phyloP scores from a whole-genome alignment of 2,888 invertebrate genomes.

The Gymnoscelis rufifasciata region DNA sequence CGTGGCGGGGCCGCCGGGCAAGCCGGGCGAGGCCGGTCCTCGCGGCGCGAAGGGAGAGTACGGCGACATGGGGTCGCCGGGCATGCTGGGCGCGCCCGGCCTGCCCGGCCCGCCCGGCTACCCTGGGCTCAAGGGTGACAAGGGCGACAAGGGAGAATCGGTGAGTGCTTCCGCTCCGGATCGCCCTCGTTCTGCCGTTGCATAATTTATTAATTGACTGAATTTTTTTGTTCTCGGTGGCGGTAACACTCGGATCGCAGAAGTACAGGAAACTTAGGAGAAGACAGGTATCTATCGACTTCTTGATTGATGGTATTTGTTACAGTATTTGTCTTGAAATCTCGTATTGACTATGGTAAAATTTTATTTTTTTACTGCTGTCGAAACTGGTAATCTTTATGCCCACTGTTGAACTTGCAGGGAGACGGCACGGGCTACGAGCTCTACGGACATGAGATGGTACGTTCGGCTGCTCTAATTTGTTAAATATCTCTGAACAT shows the following conservation, averaged over 20 bases:
- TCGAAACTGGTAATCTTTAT: conserved; percentile 73
- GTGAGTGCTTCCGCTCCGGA: conserved; percentile 84
- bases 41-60: conserved; percentile 94
- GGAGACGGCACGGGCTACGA: conserved; percentile 88
- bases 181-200: no score
- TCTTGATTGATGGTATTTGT: neutral
- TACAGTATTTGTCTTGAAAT: neutral
- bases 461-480: conserved; percentile 68
- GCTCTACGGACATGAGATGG: conserved; percentile 85
- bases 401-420: conserved; percentile 82
- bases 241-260: conserved; percentile 62
- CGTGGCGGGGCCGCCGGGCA: conserved; percentile 91
- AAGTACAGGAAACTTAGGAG: conserved; percentile 91
- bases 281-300: conserved; percentile 83
- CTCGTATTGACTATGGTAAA: neutral
- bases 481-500: no score
- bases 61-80: conserved; percentile 95
- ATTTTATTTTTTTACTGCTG: no score
- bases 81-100: conserved; percentile 96
- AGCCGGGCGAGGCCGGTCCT: conserved; percentile 89
- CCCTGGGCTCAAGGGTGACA: conserved; percentile 93
- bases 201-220: conserved; percentile 23
- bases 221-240: conserved; percentile 32
- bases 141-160: conserved; percentile 95
- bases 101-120: conserved; percentile 90